Conservation (phyloP, 2,797 vertebrate genomes). For the Sebastes minor region DNA sequence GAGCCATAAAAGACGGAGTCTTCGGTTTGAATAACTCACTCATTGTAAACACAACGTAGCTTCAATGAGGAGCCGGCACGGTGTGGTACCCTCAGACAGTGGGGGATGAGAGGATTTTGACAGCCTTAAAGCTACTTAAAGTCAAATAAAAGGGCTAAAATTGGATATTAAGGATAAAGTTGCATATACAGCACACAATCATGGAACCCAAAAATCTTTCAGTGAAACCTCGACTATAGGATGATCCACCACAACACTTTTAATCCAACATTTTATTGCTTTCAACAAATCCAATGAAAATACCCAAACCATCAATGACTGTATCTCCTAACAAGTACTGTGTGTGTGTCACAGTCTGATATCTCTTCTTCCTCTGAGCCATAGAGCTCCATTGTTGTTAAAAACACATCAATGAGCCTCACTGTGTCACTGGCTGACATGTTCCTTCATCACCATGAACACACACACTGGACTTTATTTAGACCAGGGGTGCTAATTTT, state of each 20-base stretch:
- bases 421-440: not conserved
- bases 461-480: too few species aligned
- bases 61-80: not conserved
- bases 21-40: not conserved
- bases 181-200: not conserved
- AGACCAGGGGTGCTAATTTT: too few species aligned
- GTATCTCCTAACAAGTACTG: too few species aligned
- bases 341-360: not conserved
- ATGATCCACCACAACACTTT: not conserved
- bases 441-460: not conserved
- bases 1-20: not conserved
- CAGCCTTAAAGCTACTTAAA: not conserved
- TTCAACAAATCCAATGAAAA: not conserved
- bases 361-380: not conserved
- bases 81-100: not conserved
- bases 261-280: not conserved
- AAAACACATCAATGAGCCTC: not conserved
- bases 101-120: not conserved
- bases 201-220: not conserved
- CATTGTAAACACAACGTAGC: not conserved
- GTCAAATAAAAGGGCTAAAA: not conserved
- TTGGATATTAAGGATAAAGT: not conserved
- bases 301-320: not conserved
- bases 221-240: not conserved
- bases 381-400: not conserved